A percentile compares a stretch with the other conserved stretches of the same genome.
Evolutionary conservation across 1,140 invertebrate genomes (phyloP).

Genomic region (Formica selysi): DNA sequence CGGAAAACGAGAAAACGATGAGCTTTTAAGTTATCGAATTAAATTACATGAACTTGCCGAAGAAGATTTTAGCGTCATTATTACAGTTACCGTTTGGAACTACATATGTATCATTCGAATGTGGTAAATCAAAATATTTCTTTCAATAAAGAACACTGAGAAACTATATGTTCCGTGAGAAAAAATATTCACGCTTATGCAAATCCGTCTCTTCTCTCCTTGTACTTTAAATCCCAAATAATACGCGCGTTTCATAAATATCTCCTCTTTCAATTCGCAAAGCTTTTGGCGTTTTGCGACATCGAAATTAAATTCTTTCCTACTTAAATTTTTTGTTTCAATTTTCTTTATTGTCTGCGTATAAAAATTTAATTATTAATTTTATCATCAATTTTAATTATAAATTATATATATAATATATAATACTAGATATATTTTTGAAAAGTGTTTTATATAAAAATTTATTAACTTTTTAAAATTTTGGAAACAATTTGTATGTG

Average conservation of each 20-base stretch:
- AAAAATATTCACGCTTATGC: neutral
- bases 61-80: neutral
- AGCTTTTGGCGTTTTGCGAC: neutral
- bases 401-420: no score
- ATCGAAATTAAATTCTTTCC: no score
- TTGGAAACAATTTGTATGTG: no score
- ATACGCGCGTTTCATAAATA: neutral
- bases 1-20: conserved; percentile 56
- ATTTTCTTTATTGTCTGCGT: no score
- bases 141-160: conserved; percentile 63
- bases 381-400: no score
- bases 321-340: no score
- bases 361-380: no score
- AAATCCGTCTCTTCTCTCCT: neutral
- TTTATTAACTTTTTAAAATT: no score
- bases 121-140: neutral
- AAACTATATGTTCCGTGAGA: neutral
- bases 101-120: neutral
- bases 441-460: no score
- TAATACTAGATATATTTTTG: no score
- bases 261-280: neutral
- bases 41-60: neutral
- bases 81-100: neutral
- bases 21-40: conserved; percentile 14
- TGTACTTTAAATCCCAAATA: neutral